Evolutionary conservation across 2,888 invertebrate genomes (phyloP), one percentile per base, ranked within the genome.

Genomic region (Lypha dubia): DNA sequence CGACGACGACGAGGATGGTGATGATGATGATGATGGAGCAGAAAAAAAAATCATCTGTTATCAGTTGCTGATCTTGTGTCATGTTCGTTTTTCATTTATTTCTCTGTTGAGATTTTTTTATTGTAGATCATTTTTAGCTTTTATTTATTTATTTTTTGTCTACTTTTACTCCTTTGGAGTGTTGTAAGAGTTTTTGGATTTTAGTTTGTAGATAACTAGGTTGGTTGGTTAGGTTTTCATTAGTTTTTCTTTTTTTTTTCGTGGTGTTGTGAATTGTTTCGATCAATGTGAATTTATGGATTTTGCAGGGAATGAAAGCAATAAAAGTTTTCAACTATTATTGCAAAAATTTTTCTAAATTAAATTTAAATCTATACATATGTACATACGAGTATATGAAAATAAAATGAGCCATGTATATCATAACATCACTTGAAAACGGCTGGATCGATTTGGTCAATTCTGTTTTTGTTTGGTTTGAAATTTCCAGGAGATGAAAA

Each of bases 41-140:
- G 1, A 75, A 68, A 80, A 68, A 80, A 80, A 79, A 75, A 75
- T 75, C 63, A 70, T 63, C 41, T 70, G 71, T 87, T 87, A 87
- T 87, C 88, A 86, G 86, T 85, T 86, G 85, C 79, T 83, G 86
- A 88, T 88, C 87, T 88, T 83, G 85, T 88, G 87, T 87, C 88
- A 87, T 88, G 88, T 88, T 87, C 86, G 86, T 84, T 88, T 87
- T 87, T 87, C 87, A 87, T 87, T 88, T 88, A 87, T 87, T 86
- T 86, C 71, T 71, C 62, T 76, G 75, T 79, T 80, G 75, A 82
- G 75, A 79, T 83, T 83, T 85, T 83, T 71, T 86, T 75, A 60
- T 85, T 80, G 79, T 71, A 75, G 68, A 75, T 75, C 77, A 73
- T 74, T 82, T 86, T 84, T 75, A 15, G 13, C 3, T 60, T 62